A percentile compares a stretch with the other conserved stretches of the same genome.
phyloP scores from a whole-genome alignment of 1,140 invertebrate species.

The Ips nitidus region DNA sequence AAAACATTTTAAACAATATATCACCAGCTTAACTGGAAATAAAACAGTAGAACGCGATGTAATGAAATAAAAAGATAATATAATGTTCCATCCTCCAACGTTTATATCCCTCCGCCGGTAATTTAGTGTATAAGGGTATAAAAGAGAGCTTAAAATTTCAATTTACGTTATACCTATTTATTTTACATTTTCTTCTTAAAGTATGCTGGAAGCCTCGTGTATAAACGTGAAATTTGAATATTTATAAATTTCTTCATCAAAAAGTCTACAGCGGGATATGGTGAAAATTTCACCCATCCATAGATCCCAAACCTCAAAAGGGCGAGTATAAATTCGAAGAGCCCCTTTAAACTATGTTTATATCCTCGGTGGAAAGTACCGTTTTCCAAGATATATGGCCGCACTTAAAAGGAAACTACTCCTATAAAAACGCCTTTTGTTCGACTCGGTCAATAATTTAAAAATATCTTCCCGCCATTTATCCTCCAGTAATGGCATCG shows the following conservation, averaged over 20 bases:
- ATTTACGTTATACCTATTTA: constrained; percentile 4
- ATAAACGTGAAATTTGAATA: no score
- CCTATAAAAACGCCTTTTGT: constrained; percentile 14
- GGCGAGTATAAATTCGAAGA: no score
- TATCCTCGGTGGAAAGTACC: background rate
- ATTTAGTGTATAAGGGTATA: constrained; percentile 2
- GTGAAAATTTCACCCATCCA: no score
- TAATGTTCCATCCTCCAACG: constrained; percentile 4
- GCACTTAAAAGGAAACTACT: constrained; percentile 12
- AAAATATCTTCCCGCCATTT: constrained; percentile 9
- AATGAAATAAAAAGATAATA: constrained; percentile 7
- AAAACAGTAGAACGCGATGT: constrained; percentile 4
- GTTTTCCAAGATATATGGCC: constrained; percentile 14
- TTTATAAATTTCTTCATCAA: no score
- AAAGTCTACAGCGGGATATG: no score
- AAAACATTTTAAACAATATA: constrained; percentile 6
- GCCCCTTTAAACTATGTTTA: constrained; percentile 1
- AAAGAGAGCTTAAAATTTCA: constrained; percentile 6
- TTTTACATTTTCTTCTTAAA: no score
- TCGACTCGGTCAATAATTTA: constrained; percentile 11
- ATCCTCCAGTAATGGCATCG: background rate
- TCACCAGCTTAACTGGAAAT: background rate
- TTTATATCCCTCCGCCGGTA: constrained; percentile 4
- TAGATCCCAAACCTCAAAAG: no score
- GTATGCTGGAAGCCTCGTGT: no score